Evolutionary conservation across 1,140 invertebrate genomes (phyloP).

Genomic region (Eulimnadia texana): DNA sequence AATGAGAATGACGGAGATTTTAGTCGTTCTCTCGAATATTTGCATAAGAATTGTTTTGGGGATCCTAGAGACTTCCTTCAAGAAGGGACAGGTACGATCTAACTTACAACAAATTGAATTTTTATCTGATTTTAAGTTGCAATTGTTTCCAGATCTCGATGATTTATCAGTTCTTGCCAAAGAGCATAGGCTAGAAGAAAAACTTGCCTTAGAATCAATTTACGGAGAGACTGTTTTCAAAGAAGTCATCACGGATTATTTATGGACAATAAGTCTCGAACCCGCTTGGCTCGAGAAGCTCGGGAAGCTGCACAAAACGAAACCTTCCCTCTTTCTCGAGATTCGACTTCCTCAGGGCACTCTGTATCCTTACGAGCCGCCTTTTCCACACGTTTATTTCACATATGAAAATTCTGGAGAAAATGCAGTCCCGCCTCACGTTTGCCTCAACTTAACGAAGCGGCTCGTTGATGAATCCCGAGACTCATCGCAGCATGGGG

Average conservation of each 20-base stretch:
- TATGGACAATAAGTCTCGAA: conserved; percentile 42
- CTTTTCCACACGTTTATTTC: conserved; percentile 48
- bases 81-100: conserved; percentile 16
- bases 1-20: conserved; percentile 42
- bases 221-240: conserved; percentile 45
- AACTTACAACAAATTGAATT: neutral
- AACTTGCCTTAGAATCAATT: conserved; percentile 52
- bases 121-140: neutral
- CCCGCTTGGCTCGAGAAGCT: too few species aligned
- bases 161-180: conserved; percentile 25
- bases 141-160: conserved; percentile 25
- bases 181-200: conserved; percentile 49
- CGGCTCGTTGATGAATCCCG: conserved; percentile 46
- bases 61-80: conserved; percentile 29
- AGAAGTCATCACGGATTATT: conserved; percentile 43
- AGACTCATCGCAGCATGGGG: conserved; percentile 42
- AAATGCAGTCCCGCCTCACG: conserved; percentile 37
- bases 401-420: conserved; percentile 23
- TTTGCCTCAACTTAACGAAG: conserved; percentile 44
- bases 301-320: conserved; percentile 30
- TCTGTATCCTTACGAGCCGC: conserved; percentile 50
- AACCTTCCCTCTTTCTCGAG: too few species aligned
- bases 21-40: conserved; percentile 46
- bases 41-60: conserved; percentile 49
- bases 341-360: conserved; percentile 49